Evolutionary conservation across 2,888 invertebrate species (phyloP).

Genomic region (Epirrita christyi): DNA sequence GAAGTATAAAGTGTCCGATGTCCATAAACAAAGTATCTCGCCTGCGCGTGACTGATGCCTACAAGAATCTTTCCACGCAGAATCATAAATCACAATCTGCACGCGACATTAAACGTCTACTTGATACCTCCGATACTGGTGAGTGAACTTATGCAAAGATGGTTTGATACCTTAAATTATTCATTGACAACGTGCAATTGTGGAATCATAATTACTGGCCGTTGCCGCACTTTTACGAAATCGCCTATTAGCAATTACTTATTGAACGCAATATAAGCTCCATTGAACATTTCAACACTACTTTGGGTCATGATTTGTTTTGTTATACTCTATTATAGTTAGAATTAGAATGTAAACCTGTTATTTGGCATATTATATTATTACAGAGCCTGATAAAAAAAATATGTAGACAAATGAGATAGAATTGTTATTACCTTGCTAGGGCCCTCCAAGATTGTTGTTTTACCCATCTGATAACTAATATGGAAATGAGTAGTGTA

Average conservation of each 20-base stretch:
- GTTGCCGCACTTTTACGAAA: conserved; percentile 56
- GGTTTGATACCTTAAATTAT: conserved; percentile 70
- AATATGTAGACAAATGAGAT: too few species aligned
- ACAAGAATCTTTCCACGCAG: conserved; percentile 30
- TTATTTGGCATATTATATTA: too few species aligned
- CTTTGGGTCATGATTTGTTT: conserved; percentile 31
- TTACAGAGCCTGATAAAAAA: too few species aligned
- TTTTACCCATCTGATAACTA: too few species aligned
- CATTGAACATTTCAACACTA: conserved; percentile 44
- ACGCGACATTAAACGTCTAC: conserved; percentile 49
- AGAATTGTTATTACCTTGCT: too few species aligned
- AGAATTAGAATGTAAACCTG: too few species aligned
- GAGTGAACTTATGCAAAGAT: conserved; percentile 63
- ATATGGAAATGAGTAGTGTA: too few species aligned
- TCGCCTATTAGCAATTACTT: conserved; percentile 53
- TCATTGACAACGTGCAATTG: conserved; percentile 72
- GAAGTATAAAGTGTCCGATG: background rate
- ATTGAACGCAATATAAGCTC: conserved; percentile 39
- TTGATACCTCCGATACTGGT: conserved; percentile 40
- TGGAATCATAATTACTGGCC: conserved; percentile 55
- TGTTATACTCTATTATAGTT: conserved; percentile 3
- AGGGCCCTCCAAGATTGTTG: too few species aligned
- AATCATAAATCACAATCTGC: conserved; percentile 51
- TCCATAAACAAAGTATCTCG: conserved; percentile 1
- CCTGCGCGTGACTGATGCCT: conserved; percentile 13